These are phyloP conservation scores for Garra rufa DNA, from an alignment of 2,113 vertebrate species.

Conservation along the genomic window DNA sequence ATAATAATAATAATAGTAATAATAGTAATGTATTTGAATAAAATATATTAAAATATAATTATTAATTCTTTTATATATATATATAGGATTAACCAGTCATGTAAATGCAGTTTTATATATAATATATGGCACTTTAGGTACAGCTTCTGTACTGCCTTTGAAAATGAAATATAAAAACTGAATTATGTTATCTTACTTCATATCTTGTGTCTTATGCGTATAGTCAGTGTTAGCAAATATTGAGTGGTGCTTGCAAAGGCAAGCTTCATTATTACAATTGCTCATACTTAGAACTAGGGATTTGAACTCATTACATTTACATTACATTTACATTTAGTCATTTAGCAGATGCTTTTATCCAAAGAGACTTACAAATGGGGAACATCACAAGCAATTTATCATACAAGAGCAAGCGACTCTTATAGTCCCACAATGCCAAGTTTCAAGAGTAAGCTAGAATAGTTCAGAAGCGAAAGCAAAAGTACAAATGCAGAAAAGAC, in stretches of 20 bases:
- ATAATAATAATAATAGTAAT: too few species aligned
- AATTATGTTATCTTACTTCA: neutral
- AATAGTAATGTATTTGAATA: too few species aligned
- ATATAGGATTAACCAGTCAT: too few species aligned
- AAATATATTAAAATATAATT: too few species aligned
- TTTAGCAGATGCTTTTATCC: slow-evolving; percentile 20
- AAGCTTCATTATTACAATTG: neutral
- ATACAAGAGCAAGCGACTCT: neutral
- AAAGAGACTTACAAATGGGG: neutral
- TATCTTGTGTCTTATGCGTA: neutral
- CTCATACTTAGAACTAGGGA: slow-evolving; percentile 11
- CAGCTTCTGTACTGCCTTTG: neutral
- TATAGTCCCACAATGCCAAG: neutral
- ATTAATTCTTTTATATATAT: too few species aligned
- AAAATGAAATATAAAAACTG: neutral
- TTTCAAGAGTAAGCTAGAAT: neutral
- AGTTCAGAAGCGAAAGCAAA: neutral
- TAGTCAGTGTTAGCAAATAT: neutral
- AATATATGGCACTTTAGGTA: neutral
- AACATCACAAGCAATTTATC: slow-evolving; percentile 1
- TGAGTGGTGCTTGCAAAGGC: neutral
- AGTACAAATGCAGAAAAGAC: slow-evolving; percentile 1
- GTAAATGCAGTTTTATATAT: too few species aligned
- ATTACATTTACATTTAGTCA: slow-evolving; percentile 20
- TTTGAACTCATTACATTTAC: slow-evolving; percentile 12